Base-by-base conservation (phyloP, 1,140 invertebrate species). In the Pseudachorutes palmiensis region DNA sequence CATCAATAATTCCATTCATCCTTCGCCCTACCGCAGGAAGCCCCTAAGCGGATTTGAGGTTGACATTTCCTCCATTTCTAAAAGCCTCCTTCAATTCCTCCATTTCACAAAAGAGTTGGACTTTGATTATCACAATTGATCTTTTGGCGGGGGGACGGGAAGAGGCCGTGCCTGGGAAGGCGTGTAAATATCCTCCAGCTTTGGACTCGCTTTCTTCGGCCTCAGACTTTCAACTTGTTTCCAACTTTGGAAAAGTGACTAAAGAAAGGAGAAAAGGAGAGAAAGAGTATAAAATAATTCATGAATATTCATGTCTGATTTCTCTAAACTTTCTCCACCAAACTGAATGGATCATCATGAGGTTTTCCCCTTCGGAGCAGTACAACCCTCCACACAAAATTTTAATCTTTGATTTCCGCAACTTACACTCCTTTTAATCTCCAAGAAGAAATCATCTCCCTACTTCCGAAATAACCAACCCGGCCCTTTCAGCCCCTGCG, bases 351-450 rank as follows among this genome's bases (percentile, higher is more conserved):
- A 70, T 64, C 61, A 67, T 58, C 61, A 67, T 61, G 65, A 64
- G 62, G 64, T 66, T 70, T 70, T 48, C 62, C 64, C 49, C 49
- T 66, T 70, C 68, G 64, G n/a, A n/a, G n/a, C 55, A 64, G 63
- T 60, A 45, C 62, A 36, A 32, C 58, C 48, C 68, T 58, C 58
- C 63, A 65, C 41, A 67, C 69, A 63, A 59, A 70, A 70, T 70
- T 67, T 65, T 70, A 72, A 72, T 72, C 71, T 72, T 72, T 72
- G 71, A 72, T 72, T 72, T 72, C 71, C 64, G 62, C 69, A 65
- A 69, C 64, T 69, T 71, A 70, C 66, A 67, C 67, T 66, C 70
- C 65, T 69, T 55, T 55, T 55, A 55, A 55, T 55, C 51, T 55
- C n/a, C n/a, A 16, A 55, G 51, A 55, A 12, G 36, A 45, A 45